Evolutionary conservation across 2,113 vertebrate genomes (phyloP), one percentile per base, ranked within the genome.

Genomic region (Nycticryphes semicollaris): DNA sequence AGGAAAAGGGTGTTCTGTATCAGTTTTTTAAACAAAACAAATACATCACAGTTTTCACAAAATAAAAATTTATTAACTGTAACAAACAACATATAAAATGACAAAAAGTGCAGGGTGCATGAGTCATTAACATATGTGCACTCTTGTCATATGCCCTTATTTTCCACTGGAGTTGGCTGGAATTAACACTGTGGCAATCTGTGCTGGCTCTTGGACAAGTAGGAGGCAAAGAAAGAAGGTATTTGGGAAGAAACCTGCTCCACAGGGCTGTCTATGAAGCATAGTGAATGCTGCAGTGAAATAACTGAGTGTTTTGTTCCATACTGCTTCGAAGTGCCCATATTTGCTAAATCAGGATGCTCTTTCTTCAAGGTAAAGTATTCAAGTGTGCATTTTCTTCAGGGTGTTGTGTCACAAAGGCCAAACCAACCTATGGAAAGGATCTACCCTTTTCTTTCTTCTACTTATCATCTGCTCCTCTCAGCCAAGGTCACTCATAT

Each of bases 11-110:
- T 41, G 6, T n/a, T 78, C 5, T 53, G 19, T 18, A 74, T 17
- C 50, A 83, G 5, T 30, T 74, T 88, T 84, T 79, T 51, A 66
- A 87, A 91, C 27, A 96, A 22, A 96, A 85, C 7, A 91, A 91
- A 83, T 54, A 41, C 73, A 85, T 63, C 74, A 82, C 37, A 64
- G 41, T 67, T 85, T 93, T 90, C 74, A 70, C 25, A 85, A 91
- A 93, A 95, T 76, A 93, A 80, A 91, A 60, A 75, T 97, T 94
- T 94, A 96, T 96, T 97, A 94, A 67, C 41, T 1, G 1, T n/a
- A 88, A 67, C 70, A 96, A 90, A 69, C 37, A 91, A 80, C 41
- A 85, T 25, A 70, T 45, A 94, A 87, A 94, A 93, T 37, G 8
- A 94, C 70, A 94, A 82, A 27, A 93, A 68, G 24, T 79, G 37